Conservation (phyloP, 1,140 invertebrate species). For the Apis dorsata region DNA sequence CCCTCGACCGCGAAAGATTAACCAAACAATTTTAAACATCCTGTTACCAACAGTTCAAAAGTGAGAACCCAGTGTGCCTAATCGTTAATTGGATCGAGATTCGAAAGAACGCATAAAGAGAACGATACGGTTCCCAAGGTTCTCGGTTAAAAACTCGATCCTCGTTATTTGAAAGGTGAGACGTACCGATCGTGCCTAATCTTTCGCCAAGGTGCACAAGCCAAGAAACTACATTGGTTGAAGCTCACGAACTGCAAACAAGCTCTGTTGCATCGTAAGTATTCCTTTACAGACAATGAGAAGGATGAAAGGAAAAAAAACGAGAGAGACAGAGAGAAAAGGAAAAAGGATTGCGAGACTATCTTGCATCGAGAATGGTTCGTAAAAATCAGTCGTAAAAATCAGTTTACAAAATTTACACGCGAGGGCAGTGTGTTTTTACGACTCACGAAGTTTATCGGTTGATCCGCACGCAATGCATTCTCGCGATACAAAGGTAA, state of each 20-base stretch:
- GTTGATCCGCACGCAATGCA: neutral
- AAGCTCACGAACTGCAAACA: conserved; percentile 65
- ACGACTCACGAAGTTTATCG: conserved; percentile 31
- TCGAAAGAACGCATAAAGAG: neutral
- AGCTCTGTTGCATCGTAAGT: conserved; percentile 48
- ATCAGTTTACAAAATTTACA: conserved; percentile 47
- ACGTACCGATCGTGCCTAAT: conserved; percentile 56
- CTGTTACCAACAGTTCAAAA: too few species aligned
- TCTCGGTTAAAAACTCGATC: conserved; percentile 11
- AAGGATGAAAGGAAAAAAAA: neutral
- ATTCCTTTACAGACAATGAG: conserved; percentile 23
- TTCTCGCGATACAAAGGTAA: neutral
- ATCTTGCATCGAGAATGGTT: conserved; percentile 26
- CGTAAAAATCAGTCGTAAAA: conserved; percentile 59
- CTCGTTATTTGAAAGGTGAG: conserved; percentile 6
- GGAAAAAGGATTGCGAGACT: neutral
- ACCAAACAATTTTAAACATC: too few species aligned
- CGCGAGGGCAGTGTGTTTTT: conserved; percentile 18
- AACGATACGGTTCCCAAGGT: neutral
- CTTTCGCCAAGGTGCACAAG: conserved; percentile 40
- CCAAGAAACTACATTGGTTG: conserved; percentile 28
- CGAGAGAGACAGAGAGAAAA: neutral
- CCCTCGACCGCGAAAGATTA: too few species aligned
- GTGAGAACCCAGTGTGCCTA: too few species aligned
- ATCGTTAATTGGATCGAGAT: conserved; percentile 5